A percentile compares a stretch with the other conserved stretches of the same genome.
phyloP scores from a whole-genome alignment of 1,140 invertebrate species.

The Chironomus tepperi region DNA sequence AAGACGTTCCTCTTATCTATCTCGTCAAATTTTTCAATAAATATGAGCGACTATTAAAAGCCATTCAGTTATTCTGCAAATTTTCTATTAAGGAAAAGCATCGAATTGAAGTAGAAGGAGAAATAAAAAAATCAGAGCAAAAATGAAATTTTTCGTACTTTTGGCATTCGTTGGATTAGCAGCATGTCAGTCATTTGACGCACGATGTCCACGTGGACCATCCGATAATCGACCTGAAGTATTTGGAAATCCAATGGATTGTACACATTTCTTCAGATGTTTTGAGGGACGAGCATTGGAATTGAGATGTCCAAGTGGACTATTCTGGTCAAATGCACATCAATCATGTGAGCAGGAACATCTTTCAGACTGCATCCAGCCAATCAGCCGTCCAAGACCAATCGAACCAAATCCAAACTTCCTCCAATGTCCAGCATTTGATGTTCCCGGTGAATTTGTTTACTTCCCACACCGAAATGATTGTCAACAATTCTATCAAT shows the following conservation, averaged over 20 bases:
- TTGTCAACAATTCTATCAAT: neutral
- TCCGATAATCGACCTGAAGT: neutral
- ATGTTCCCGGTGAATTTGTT: neutral
- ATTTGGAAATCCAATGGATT: neutral
- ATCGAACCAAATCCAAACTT: neutral
- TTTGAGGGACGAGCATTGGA: neutral
- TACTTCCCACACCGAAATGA: neutral
- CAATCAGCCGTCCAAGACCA: neutral
- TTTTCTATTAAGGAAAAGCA: too few species aligned
- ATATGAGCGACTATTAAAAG: too few species aligned
- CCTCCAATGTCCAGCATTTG: neutral
- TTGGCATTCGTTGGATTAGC: neutral
- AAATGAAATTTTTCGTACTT: constrained; percentile 1
- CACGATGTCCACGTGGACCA: neutral
- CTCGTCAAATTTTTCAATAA: too few species aligned
- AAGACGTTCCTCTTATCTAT: too few species aligned
- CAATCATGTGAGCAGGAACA: neutral
- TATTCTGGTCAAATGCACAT: neutral
- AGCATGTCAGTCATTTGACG: neutral
- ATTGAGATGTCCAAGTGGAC: neutral
- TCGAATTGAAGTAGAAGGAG: too few species aligned
- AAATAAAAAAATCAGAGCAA: neutral
- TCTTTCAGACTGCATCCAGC: neutral
- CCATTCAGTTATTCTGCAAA: too few species aligned
- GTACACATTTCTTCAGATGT: neutral